Percentiles rank a stretch among this genome's conserved stretches.
Conservation (phyloP, 2,888 invertebrate species). For the Pristionchus exspectatus region DNA sequence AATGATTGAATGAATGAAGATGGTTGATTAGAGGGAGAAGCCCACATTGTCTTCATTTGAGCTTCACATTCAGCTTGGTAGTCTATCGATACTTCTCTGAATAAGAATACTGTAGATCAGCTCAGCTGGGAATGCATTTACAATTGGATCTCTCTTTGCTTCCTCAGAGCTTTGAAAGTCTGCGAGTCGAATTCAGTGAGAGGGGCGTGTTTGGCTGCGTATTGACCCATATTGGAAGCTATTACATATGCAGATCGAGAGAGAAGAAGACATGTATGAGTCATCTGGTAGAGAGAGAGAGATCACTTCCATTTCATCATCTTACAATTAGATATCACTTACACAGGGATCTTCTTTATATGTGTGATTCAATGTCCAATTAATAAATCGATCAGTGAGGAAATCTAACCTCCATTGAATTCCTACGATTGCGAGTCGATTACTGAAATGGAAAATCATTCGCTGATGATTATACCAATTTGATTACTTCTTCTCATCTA, state of each 20-base stretch:
- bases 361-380: conserved; percentile 58
- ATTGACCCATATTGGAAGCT: conserved; percentile 57
- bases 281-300: conserved; percentile 58
- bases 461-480: neutral
- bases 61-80: conserved; percentile 70
- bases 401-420: conserved; percentile 69
- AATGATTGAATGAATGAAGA: neutral
- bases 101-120: conserved; percentile 3
- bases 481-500: conserved; percentile 30
- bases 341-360: neutral
- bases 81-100: conserved; percentile 62
- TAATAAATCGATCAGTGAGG: conserved; percentile 65
- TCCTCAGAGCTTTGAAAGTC: conserved; percentile 64
- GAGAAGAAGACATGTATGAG: conserved; percentile 62
- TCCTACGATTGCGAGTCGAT: conserved; percentile 69
- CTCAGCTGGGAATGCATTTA: neutral
- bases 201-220: conserved; percentile 56
- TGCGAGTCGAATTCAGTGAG: conserved; percentile 67
- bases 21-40: conserved; percentile 36
- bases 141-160: neutral
- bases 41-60: conserved; percentile 56
- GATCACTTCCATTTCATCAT: neutral
- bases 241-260: conserved; percentile 66
- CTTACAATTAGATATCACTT: neutral
- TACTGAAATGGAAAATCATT: conserved; percentile 56